Evolutionary conservation across 1,140 invertebrate genomes (phyloP), one percentile per base, ranked within the genome.

Genomic region (Acromyrmex charruanus): DNA sequence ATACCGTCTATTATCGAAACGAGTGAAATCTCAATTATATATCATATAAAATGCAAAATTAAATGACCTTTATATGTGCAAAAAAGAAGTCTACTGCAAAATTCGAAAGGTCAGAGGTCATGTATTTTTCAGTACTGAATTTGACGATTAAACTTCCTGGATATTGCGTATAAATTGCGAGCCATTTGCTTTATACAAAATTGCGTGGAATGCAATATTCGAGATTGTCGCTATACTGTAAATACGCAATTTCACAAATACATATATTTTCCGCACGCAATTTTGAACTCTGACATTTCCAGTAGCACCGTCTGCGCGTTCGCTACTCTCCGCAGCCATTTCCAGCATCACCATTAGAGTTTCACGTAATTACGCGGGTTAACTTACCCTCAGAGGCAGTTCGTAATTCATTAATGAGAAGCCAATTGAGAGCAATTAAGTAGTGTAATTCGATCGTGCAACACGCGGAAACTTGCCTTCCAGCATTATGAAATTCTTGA

Each of bases 201-300:
- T 28, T 49, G 39, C 39, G 21, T 28, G 21, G 12, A 59, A 25
- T 59, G 18, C 49, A 61, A 75, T 75, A 51, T 61, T 6, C 31
- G 28, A 28, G 14, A 21, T 2, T 82, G 39, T 74, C 55, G n/a
- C 39, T 21, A 10, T 25, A 61, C 25, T 63, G 55, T 31, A 84
- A 63, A 84, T 82, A 84, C 69, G 55, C 55, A 75, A 51, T 71
- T 21, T 51, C 25, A 18, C 18, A 75, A 49, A 25, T 63, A 51
- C 6, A 74, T 18, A 75, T 18, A 18, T 68, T 72, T 21, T 61
- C 63, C 4, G 25, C 49, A 74, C 69, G 69, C 69, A 84, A 84
- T 75, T 84, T 75, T 75, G 69, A 89, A 89, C 82, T 28, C 12
- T 86, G 88, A 89, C 82, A 89, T 86, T 89, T 89, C 61, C 28